phyloP scores from a whole-genome alignment of 2,797 vertebrate genomes.

The Orestias chungarensis region DNA sequence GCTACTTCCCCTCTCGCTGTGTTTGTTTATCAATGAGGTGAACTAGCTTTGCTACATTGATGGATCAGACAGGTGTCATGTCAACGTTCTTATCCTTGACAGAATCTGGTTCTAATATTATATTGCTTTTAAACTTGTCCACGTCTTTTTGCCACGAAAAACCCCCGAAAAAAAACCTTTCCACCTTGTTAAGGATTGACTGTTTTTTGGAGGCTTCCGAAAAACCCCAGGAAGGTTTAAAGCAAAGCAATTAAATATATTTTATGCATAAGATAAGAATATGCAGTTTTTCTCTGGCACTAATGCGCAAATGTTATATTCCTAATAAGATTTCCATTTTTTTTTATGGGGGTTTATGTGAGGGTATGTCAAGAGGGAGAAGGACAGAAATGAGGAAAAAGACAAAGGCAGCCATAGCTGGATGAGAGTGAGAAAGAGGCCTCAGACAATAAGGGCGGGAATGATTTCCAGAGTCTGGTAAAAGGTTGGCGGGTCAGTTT shows the following conservation, averaged over 20 bases:
- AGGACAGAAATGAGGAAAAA: neutral
- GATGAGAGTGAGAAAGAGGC: neutral
- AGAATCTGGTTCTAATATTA: neutral
- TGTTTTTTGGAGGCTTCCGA: neutral
- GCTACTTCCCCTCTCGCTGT: neutral
- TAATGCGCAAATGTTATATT: neutral
- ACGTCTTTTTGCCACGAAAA: neutral
- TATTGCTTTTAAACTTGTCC: neutral
- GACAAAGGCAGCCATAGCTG: neutral
- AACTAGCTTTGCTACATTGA: neutral
- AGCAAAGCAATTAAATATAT: neutral
- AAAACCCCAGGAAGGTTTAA: neutral
- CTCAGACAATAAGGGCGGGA: neutral
- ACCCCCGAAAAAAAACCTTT: neutral
- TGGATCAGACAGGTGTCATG: neutral
- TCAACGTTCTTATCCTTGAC: neutral
- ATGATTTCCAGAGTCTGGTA: neutral
- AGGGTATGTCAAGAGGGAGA: neutral
- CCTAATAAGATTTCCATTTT: neutral
- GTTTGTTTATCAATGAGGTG: neutral
- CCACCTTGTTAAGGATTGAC: neutral
- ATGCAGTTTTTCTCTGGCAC: neutral
- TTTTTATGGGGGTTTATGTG: neutral
- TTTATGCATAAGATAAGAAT: neutral
- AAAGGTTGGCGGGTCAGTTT: neutral